Percentiles rank a stretch among this genome's conserved stretches.
These are phyloP conservation scores for Antigone vipio DNA, from an alignment of 2,113 vertebrate genomes.

Conservation along the genomic window DNA sequence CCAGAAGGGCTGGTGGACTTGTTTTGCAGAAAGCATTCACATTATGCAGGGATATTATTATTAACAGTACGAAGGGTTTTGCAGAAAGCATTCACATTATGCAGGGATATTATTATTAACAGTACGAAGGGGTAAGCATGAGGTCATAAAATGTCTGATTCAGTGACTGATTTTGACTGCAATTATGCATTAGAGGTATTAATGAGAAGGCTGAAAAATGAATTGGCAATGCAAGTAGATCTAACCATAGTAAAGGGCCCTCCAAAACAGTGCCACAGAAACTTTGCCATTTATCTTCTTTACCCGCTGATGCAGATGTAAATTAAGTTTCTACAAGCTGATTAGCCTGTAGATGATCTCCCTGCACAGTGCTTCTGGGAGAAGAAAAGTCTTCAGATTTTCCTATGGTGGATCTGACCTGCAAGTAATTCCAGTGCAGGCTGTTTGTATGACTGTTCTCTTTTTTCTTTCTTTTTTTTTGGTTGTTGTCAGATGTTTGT, in stretches of 20 bases:
- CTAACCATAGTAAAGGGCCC: neutral
- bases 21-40: neutral
- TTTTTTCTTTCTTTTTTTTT: too few species aligned
- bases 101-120: neutral
- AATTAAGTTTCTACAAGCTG: neutral
- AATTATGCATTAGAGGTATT: slow-evolving; percentile 10
- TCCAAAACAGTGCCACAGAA: neutral
- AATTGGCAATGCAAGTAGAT: neutral
- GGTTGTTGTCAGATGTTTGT: neutral
- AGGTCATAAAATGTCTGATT: slow-evolving; percentile 36
- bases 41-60: neutral
- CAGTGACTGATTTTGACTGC: slow-evolving; percentile 15
- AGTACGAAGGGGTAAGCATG: neutral
- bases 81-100: neutral
- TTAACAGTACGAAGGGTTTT: neutral
- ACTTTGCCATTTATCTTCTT: neutral
- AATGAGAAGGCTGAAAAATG: slow-evolving; percentile 14
- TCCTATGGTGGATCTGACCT: neutral
- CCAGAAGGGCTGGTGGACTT: neutral
- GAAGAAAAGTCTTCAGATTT: neutral
- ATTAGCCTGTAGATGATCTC: neutral
- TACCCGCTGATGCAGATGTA: neutral
- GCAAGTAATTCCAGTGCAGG: neutral
- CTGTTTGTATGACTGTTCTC: neutral
- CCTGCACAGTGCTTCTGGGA: neutral